phyloP scores from a whole-genome alignment of 1,140 invertebrate genomes.

The Stenopsyche tienmushanensis region DNA sequence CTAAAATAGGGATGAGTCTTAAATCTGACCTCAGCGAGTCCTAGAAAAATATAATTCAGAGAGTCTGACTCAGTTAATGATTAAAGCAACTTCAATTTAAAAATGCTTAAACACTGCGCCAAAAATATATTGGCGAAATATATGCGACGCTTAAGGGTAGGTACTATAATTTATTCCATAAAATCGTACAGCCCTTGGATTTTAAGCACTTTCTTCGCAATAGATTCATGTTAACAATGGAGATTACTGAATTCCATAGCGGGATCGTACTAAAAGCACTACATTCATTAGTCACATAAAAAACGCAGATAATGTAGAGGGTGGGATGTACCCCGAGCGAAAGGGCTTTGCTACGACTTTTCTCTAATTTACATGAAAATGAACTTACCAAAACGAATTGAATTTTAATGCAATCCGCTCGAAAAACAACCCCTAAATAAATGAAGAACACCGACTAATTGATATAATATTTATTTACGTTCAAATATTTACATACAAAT shows the following conservation, averaged over 20 bases:
- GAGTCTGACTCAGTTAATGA: too few relatives aligned
- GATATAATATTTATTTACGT: slow-evolving; percentile 31
- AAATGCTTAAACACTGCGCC: too few relatives aligned
- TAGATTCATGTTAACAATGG: background rate
- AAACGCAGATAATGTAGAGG: background rate
- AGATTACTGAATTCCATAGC: background rate
- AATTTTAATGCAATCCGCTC: background rate
- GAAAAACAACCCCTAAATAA: too few relatives aligned
- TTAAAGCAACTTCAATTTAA: too few relatives aligned
- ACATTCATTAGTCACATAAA: background rate
- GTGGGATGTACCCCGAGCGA: background rate
- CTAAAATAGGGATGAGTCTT: too few relatives aligned
- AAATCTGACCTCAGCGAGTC: too few relatives aligned
- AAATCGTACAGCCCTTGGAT: background rate
- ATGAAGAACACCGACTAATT: background rate
- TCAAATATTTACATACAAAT: slow-evolving; percentile 37
- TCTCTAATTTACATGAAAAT: background rate
- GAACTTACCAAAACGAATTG: background rate
- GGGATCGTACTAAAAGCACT: background rate
- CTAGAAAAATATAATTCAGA: too few relatives aligned
- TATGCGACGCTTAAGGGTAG: too few relatives aligned
- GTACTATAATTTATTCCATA: too few relatives aligned
- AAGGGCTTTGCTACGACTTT: background rate
- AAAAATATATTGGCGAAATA: too few relatives aligned
- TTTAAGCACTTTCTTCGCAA: background rate